A percentile compares a stretch with the other conserved stretches of the same genome.
phyloP scores from a whole-genome alignment of 2,797 vertebrate species.

The Toxotes lorentzi region DNA sequence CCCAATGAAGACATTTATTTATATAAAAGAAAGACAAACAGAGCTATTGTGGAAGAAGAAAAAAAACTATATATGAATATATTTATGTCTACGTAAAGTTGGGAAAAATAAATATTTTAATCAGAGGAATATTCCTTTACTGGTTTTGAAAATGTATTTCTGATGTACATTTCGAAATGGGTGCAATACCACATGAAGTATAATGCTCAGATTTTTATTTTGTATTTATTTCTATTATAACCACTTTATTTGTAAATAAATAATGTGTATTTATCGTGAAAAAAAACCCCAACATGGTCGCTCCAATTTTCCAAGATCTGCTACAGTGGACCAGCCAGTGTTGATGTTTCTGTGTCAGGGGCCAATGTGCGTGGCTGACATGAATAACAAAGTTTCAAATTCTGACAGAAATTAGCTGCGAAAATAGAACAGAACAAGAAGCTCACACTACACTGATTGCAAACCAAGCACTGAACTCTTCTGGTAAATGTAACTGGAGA shows the following conservation, averaged over 20 bases:
- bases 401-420: slow-evolving; percentile 64
- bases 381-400: slow-evolving; percentile 43
- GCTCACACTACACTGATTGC: slow-evolving; percentile 64
- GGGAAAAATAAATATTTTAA: slow-evolving; percentile 99
- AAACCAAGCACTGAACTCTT: slow-evolving; percentile 66
- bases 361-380: slow-evolving; percentile 25
- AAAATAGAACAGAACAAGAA: slow-evolving; percentile 53
- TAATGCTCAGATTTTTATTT: slow-evolving; percentile 99
- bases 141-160: slow-evolving; percentile 98
- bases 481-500: slow-evolving; percentile 73
- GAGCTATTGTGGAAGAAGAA: slow-evolving; percentile 95
- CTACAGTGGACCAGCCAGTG: slow-evolving; percentile 83
- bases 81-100: slow-evolving; percentile 99
- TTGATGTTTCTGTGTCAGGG: slow-evolving; percentile 58
- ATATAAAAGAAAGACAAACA: slow-evolving; percentile 92
- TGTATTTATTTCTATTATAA: slow-evolving; percentile 99
- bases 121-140: slow-evolving; percentile 98
- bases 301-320: slow-evolving; percentile 85
- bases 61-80: slow-evolving; percentile 97
- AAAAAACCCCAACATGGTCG: slow-evolving; percentile 87
- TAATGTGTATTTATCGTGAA: slow-evolving; percentile 99
- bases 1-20: slow-evolving; percentile 99
- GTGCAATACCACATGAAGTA: slow-evolving; percentile 99
- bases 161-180: slow-evolving; percentile 99
- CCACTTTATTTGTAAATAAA: slow-evolving; percentile 99